These are phyloP conservation scores for Haemorhous mexicanus DNA, from an alignment of 2,113 vertebrate genomes.

Conservation along the genomic window DNA sequence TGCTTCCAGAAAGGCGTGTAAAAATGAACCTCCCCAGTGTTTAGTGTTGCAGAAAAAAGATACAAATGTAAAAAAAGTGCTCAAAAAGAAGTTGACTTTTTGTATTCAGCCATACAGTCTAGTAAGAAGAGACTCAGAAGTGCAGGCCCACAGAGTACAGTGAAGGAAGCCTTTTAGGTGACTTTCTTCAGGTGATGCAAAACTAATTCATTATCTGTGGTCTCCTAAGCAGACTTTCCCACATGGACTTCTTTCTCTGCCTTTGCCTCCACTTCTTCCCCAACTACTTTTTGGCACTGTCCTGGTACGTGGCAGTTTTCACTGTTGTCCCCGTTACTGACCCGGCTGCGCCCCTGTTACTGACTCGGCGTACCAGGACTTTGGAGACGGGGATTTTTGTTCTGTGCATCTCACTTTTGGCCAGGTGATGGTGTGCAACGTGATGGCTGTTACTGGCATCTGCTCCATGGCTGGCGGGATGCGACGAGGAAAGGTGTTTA, in stretches of 20 bases:
- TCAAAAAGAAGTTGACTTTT: constrained; percentile 53
- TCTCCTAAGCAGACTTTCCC: constrained; percentile 7
- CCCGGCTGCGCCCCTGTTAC: constrained; percentile 76
- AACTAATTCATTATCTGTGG: background rate
- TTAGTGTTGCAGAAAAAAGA: constrained; percentile 54
- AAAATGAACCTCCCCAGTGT: constrained; percentile 65
- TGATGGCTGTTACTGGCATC: constrained; percentile 74
- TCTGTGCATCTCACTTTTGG: constrained; percentile 84
- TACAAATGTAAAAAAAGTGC: constrained; percentile 70
- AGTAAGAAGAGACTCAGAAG: constrained; percentile 38
- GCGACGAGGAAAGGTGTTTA: constrained; percentile 83
- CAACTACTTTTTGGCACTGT: constrained; percentile 83
- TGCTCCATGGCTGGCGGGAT: constrained; percentile 82
- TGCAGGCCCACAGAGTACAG: background rate
- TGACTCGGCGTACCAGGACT: constrained; percentile 87
- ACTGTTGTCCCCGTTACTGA: constrained; percentile 61
- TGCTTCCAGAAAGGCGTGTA: constrained; percentile 72
- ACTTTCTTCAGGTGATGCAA: constrained; percentile 30
- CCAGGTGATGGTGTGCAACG: constrained; percentile 74
- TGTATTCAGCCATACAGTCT: background rate
- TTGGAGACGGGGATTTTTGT: constrained; percentile 97
- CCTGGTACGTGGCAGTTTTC: constrained; percentile 68
- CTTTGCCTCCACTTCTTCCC: constrained; percentile 4
- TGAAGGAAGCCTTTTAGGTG: background rate
- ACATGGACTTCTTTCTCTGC: background rate